phyloP scores from a whole-genome alignment of 1,140 invertebrate species.

The Caligus rogercresseyi region DNA sequence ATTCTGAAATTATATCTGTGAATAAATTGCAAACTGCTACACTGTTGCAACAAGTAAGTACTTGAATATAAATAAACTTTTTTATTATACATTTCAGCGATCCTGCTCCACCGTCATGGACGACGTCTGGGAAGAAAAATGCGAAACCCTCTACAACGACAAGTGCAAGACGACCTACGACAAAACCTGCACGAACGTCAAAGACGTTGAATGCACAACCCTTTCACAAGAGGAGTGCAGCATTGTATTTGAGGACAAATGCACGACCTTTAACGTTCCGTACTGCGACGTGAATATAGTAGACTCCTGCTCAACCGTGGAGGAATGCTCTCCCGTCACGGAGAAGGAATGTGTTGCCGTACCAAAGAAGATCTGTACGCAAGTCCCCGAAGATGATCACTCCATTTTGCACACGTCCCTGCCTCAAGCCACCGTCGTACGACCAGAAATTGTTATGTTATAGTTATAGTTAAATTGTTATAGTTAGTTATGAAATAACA shows the following conservation, averaged over 20 bases:
- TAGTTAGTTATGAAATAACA: too few species aligned
- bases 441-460: too few species aligned
- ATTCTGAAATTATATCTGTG: too few species aligned
- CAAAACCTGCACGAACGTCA: background rate
- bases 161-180: background rate
- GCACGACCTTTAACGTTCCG: slow-evolving; percentile 1
- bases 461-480: too few species aligned
- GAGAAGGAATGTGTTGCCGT: background rate
- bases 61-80: too few species aligned
- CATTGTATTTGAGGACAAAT: background rate
- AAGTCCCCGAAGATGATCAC: background rate
- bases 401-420: too few species aligned
- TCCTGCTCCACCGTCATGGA: slow-evolving; percentile 1
- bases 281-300: slow-evolving; percentile 1
- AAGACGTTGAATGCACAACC: background rate
- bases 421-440: too few species aligned
- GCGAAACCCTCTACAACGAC: slow-evolving; percentile 10
- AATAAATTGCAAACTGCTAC: too few species aligned
- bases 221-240: background rate
- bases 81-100: too few species aligned
- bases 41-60: too few species aligned
- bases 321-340: background rate
- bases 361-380: background rate
- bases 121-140: slow-evolving; percentile 16
- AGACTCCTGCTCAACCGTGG: background rate